These are phyloP conservation scores for Phymatocera aterrima DNA, from an alignment of 2,888 invertebrate genomes.

Conservation along the genomic window DNA sequence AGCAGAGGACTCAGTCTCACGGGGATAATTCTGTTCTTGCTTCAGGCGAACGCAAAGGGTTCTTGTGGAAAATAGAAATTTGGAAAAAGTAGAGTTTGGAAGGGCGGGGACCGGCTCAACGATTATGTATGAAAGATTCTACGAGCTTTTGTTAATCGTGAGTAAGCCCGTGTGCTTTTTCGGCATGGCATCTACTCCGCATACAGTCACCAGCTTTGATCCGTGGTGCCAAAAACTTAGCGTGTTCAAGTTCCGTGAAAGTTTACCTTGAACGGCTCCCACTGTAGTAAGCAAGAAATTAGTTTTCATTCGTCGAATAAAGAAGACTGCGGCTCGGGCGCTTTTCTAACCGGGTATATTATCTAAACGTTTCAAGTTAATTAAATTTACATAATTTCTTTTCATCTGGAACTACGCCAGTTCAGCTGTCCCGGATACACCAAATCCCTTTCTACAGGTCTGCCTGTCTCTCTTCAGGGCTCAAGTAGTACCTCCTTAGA, in stretches of 20 bases:
- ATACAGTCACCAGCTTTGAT: background rate
- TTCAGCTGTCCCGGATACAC: slow-evolving; percentile 52
- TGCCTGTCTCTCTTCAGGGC: background rate
- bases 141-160: background rate
- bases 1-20: background rate
- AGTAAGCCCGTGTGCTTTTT: background rate
- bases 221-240: background rate
- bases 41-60: background rate
- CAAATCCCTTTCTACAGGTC: background rate
- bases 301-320: slow-evolving; percentile 17
- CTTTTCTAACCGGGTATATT: slow-evolving; percentile 46
- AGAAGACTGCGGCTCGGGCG: no score
- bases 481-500: background rate
- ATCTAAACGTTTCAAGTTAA: slow-evolving; percentile 63
- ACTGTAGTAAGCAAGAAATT: background rate
- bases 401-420: slow-evolving; percentile 60
- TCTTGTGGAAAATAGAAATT: background rate
- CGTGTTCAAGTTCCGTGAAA: background rate
- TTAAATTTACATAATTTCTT: slow-evolving; percentile 64
- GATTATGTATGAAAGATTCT: background rate
- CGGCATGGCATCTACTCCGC: background rate
- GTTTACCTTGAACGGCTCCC: background rate
- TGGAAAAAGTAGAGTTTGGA: background rate
- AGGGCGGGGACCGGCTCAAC: no score
- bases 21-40: slow-evolving; percentile 10